Evolutionary conservation across 2,888 invertebrate species (phyloP).

Genomic region (Coleophora deauratella): DNA sequence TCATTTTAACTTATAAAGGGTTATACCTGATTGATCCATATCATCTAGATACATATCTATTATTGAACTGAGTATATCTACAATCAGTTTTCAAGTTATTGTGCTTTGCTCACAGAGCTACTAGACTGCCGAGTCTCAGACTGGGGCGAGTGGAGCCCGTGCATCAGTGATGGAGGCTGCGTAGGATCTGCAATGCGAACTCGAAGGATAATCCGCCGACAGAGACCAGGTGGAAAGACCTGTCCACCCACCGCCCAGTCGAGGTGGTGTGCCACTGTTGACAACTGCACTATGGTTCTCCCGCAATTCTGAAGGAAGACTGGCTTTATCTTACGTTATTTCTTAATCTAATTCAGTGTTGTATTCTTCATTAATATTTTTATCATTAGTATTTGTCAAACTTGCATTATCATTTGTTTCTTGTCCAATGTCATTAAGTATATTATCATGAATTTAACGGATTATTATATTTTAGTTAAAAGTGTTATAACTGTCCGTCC

Average conservation of each 20-base stretch:
- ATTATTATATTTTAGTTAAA: constrained; percentile 23
- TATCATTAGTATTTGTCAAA: constrained; percentile 2
- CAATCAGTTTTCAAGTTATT: too few species aligned
- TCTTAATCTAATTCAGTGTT: neutral
- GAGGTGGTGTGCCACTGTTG: constrained; percentile 86
- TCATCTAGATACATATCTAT: too few species aligned
- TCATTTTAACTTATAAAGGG: too few species aligned
- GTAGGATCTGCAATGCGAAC: constrained; percentile 90
- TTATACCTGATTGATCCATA: too few species aligned
- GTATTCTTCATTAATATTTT: constrained; percentile 8
- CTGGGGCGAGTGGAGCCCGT: constrained; percentile 91
- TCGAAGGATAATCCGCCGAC: constrained; percentile 83
- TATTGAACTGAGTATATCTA: too few species aligned
- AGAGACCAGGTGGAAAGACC: constrained; percentile 84
- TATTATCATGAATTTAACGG: constrained; percentile 22
- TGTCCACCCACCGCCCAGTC: constrained; percentile 90
- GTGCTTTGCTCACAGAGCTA: constrained; percentile 45
- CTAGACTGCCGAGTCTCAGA: constrained; percentile 89
- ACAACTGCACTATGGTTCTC: constrained; percentile 42
- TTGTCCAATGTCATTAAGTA: constrained; percentile 15
- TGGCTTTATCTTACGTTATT: too few species aligned
- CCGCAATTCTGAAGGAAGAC: constrained; percentile 31
- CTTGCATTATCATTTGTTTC: constrained; percentile 6
- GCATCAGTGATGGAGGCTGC: constrained; percentile 92
- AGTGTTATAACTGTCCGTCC: constrained; percentile 67